These are phyloP conservation scores for Abrostola tripartita DNA, from an alignment of 2,888 invertebrate species.

Conservation along the genomic window DNA sequence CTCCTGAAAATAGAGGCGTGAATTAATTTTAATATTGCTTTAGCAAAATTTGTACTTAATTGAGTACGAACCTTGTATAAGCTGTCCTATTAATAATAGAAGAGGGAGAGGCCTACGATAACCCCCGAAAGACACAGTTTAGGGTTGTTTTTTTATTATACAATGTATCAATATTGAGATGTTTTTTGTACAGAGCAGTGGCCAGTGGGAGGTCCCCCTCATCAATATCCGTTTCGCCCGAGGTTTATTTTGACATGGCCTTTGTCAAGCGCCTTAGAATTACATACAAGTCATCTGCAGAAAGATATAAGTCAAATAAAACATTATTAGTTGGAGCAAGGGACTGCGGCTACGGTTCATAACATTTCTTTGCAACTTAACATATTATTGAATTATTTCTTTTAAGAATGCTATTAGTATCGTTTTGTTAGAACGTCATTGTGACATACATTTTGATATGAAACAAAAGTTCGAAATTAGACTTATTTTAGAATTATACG, in stretches of 20 bases:
- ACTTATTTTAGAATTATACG: too few species aligned
- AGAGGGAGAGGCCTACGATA: background rate
- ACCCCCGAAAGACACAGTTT: background rate
- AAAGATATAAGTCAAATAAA: constrained; percentile 51
- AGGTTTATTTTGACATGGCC: constrained; percentile 52
- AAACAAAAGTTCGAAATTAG: too few species aligned
- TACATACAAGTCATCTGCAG: constrained; percentile 48
- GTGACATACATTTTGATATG: too few species aligned
- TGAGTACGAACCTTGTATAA: background rate
- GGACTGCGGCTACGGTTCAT: constrained; percentile 53
- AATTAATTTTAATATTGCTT: too few species aligned
- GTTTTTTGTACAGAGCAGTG: constrained; percentile 16
- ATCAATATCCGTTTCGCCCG: constrained; percentile 56
- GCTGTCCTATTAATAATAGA: background rate
- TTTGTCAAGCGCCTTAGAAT: constrained; percentile 50
- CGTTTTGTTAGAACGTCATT: too few species aligned
- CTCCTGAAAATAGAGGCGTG: too few species aligned
- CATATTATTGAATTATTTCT: background rate
- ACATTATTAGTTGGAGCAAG: constrained; percentile 59
- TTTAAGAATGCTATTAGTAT: too few species aligned
- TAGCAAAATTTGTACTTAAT: too few species aligned
- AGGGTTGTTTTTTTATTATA: constrained; percentile 5
- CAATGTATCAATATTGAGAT: constrained; percentile 28
- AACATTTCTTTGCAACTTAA: background rate
- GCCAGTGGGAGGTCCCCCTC: constrained; percentile 19